A percentile compares a stretch with the other conserved stretches of the same genome.
These are phyloP conservation scores for Gorsachius goisagi DNA, from an alignment of 2,113 vertebrate genomes.

Conservation along the genomic window DNA sequence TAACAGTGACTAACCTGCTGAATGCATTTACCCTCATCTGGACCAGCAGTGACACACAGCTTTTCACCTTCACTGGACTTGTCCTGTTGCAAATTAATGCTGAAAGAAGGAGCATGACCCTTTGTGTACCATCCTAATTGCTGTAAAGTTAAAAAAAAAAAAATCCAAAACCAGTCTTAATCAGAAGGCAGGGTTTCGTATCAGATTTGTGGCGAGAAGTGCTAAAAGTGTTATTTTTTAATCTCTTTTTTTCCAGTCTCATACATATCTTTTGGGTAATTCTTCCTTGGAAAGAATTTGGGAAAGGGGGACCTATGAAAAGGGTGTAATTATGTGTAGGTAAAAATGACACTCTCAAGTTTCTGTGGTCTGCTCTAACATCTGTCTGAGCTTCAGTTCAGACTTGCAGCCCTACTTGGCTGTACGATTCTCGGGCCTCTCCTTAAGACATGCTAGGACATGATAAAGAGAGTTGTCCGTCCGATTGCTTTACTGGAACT, in stretches of 20 bases:
- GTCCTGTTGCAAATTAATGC: not conserved
- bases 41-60: not conserved
- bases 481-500: not conserved
- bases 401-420: not conserved
- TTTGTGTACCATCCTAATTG: not conserved
- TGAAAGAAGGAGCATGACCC: not conserved
- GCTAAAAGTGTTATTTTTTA: not conserved
- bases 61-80: not conserved
- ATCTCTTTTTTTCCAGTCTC: not conserved
- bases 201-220: not conserved
- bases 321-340: not conserved
- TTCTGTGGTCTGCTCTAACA: not conserved
- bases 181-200: not conserved
- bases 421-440: not conserved
- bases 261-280: not conserved
- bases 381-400: not conserved
- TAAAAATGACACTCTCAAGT: not conserved
- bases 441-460: not conserved
- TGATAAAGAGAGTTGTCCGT: not conserved
- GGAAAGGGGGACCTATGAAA: not conserved
- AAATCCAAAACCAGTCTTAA: not conserved
- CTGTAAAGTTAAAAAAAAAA: not conserved
- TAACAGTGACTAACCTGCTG: not conserved
- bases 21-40: not conserved
- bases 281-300: not conserved